Conservation (phyloP, 2,888 invertebrate genomes). For the Hydraecia micacea region DNA sequence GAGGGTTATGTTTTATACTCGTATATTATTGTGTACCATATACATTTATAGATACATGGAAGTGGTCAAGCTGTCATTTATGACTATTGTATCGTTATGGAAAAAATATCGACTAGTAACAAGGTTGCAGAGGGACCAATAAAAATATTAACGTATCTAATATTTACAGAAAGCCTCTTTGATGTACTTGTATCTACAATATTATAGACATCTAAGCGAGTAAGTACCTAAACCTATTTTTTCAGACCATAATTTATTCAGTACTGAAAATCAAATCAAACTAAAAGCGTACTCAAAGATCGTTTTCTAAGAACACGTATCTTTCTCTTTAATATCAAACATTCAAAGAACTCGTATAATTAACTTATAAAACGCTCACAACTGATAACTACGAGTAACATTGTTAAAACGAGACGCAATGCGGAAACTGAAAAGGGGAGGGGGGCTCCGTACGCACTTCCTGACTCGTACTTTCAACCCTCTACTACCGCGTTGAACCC, state of each 20-base stretch:
- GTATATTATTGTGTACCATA: no score
- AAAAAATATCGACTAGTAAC: no score
- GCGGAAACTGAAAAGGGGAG: constrained; percentile 56
- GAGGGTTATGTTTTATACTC: neutral
- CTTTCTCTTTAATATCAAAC: no score
- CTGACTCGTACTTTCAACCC: constrained; percentile 39
- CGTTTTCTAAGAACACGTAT: neutral
- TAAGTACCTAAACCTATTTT: neutral
- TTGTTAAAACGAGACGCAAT: constrained; percentile 63
- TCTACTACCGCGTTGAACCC: constrained; percentile 20
- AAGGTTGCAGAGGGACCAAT: neutral
- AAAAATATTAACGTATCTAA: neutral
- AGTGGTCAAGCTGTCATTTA: neutral
- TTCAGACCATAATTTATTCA: neutral
- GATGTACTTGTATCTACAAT: neutral
- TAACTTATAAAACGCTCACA: constrained; percentile 23
- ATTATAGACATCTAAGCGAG: neutral
- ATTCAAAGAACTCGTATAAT: constrained; percentile 23
- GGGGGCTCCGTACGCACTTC: constrained; percentile 47
- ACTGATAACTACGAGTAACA: constrained; percentile 47
- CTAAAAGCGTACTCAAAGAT: neutral
- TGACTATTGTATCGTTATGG: neutral
- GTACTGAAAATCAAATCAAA: constrained; percentile 7
- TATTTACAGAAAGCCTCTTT: neutral
- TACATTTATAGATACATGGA: neutral